These are phyloP conservation scores for Tupaia tana DNA, from an alignment of 2,113 vertebrate species.

Conservation along the genomic window DNA sequence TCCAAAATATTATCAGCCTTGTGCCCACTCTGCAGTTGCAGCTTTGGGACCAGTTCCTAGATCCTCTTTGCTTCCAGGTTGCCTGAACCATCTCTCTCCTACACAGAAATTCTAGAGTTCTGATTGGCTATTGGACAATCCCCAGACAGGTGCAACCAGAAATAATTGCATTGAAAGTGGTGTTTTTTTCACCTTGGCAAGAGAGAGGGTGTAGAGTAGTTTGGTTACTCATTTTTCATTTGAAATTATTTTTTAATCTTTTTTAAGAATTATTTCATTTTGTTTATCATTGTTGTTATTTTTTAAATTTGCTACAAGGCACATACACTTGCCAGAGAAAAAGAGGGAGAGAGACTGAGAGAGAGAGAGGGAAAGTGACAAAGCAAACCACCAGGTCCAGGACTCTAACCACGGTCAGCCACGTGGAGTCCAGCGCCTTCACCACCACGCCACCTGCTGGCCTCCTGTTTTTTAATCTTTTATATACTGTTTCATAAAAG, in stretches of 20 bases:
- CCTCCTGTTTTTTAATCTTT: neutral
- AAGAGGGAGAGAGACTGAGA: too few species aligned
- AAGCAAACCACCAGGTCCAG: too few species aligned
- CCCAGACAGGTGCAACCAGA: neutral
- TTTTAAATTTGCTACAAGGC: too few species aligned
- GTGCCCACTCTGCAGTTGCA: rapidly evolving
- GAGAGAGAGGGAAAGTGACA: too few species aligned
- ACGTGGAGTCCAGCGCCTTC: too few species aligned
- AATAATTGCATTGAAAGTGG: neutral
- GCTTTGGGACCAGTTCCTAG: neutral
- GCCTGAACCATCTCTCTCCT: neutral
- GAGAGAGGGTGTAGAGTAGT: neutral
- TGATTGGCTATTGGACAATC: neutral
- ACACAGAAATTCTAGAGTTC: neutral
- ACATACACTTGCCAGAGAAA: too few species aligned
- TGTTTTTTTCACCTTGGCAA: neutral
- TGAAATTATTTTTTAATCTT: neutral
- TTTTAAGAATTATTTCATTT: neutral
- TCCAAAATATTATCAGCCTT: rapidly evolving
- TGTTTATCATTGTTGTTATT: too few species aligned
- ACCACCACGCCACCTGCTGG: too few species aligned
- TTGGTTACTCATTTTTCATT: neutral
- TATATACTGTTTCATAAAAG: neutral
- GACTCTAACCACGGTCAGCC: too few species aligned
- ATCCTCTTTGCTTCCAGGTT: neutral